Evolutionary conservation across 2,888 invertebrate genomes (phyloP), one percentile per base, ranked within the genome.

Genomic region (Labia minor): DNA sequence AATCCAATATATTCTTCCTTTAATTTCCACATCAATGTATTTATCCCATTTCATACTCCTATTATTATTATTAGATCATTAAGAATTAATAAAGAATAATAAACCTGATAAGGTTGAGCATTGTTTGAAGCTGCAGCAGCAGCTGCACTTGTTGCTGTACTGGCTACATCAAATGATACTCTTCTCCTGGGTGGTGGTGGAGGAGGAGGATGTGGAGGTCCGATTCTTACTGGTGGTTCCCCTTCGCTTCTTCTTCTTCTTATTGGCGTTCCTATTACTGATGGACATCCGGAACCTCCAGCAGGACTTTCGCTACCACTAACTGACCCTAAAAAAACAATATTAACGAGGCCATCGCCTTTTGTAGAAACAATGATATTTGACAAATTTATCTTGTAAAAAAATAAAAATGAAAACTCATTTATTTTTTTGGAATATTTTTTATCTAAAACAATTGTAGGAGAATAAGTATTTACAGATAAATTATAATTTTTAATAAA

Each of bases 171-270:
- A 69, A 73, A 73, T 61, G 72, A 72, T 37, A 73, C 73, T n/a
- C 75, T 73, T 67, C 74, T 49, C 14, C 49, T 49, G 14, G 49
- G 49, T 49, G 49, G 49, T 49, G 49, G 74, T 19, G 69, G 63
- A 33, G 70, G 71, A 63, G 71, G 69, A 74, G 11, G 79, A 16
- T 33, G 64, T 14, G 66, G 68, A 10, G 64, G 66, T 6, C 65
- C 67, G 2, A 49, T 14, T 49, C 49, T 11, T 49, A 14, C 73
- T 61, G 80, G 77, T 72, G 82, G 84, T 76, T 83, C 85, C 68
- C 86, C 86, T 75, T 86, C 86, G 75, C 86, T 86, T 71, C 83
- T 82, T 64, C 86, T 81, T 16, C 86, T 81, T 49, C 49, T 49
- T 16, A 49, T 8, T 49, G 49, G 49, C 3, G 76, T 49, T 49